Evolutionary conservation across 2,797 vertebrate species (phyloP).

Genomic region (Coracias cyanogaster): DNA sequence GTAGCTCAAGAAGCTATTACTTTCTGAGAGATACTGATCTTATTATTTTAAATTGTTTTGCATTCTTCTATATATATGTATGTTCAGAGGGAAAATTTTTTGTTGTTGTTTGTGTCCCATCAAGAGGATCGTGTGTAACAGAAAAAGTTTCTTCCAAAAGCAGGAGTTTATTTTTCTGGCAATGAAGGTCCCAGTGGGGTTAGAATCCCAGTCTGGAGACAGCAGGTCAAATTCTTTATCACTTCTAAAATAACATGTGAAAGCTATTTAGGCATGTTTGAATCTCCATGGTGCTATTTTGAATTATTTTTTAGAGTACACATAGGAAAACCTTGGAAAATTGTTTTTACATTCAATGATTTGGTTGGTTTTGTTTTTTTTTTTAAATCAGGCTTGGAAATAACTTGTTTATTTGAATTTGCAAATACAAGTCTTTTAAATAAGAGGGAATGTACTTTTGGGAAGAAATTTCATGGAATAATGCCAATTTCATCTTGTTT

Average conservation of each 20-base stretch:
- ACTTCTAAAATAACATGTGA: neutral
- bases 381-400: neutral
- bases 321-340: neutral
- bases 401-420: neutral
- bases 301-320: neutral
- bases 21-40: neutral
- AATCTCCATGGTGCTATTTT: neutral
- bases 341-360: neutral
- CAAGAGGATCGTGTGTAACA: neutral
- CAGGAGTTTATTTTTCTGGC: neutral
- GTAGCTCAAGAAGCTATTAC: neutral
- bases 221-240: neutral
- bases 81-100: neutral
- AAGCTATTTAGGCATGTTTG: neutral
- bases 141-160: neutral
- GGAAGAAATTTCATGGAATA: neutral
- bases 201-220: neutral
- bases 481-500: neutral
- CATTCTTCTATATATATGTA: neutral
- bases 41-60: neutral
- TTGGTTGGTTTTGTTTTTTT: no score
- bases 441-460: neutral
- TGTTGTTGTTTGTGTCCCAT: neutral
- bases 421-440: neutral
- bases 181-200: neutral